Base-by-base conservation (phyloP, 2,888 invertebrate species). In the Cerastoderma edule region DNA sequence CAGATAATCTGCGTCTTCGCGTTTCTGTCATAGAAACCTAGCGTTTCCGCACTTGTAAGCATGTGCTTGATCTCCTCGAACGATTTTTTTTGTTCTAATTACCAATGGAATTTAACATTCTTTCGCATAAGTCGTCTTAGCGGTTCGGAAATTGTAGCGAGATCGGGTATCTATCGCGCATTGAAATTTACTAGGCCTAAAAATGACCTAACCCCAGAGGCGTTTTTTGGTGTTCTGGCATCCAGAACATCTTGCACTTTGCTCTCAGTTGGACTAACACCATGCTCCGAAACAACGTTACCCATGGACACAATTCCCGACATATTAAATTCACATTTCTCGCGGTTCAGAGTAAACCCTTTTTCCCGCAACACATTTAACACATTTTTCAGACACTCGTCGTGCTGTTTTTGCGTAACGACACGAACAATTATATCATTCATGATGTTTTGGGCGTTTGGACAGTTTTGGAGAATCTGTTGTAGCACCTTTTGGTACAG, bases 291-390 rank as follows among this genome's bases (percentile, higher is more conserved):
- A 32, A 83, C 54, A 1, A 74, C 27, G 66, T 79, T 66, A 13
- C 75, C 75, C 73, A 81, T 76, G 56, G 80, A 81, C 13, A 24
- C 32, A 10, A 78, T 44, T 32, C 80, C 24, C 6, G 67, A 46
- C 69, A 83, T 72, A 28, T 71, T 72, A 57, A 85, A 83, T 69
- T 80, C 28, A 69, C 82, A 84, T 64, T 85, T 85, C 1, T 75
- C 70, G 24, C n/a, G 22, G 56, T 81, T 83, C n/a, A 85, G 28
- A 1, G 78, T 86, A 5, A 85, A 30, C 22, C 76, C 72, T 28
- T 73, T 70, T 22, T 71, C 72, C 39, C 53, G 22, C 8, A 85
- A 19, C n/a, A 24, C 60, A 53, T 22, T 80, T 46, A 50, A 87
- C 54, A 13, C 72, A 60, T n/a, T 53, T 54, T 67, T 8, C 19